phyloP scores from a whole-genome alignment of 2,888 invertebrate species.

The Cheilosia scutellata region DNA sequence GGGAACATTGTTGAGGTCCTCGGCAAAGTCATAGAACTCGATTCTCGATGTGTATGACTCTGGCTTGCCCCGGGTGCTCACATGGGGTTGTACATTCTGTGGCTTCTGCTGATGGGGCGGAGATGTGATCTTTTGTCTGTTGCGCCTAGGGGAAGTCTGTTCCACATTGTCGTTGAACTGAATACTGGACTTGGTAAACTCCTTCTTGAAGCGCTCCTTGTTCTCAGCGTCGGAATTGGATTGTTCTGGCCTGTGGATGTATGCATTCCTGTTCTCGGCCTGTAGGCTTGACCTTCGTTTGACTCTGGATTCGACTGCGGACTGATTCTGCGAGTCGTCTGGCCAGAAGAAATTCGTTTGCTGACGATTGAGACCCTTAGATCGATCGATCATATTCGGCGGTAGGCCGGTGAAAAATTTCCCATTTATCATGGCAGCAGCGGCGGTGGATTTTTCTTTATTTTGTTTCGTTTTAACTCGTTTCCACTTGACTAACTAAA shows the following conservation, averaged over 20 bases:
- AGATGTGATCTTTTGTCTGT: conserved; percentile 78
- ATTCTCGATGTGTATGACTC: conserved; percentile 82
- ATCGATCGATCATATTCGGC: conserved; percentile 82
- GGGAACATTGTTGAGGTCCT: conserved; percentile 80
- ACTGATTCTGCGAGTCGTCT: conserved; percentile 81
- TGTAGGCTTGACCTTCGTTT: conserved; percentile 80
- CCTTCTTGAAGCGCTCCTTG: conserved; percentile 82
- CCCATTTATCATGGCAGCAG: conserved; percentile 81
- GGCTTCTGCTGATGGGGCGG: conserved; percentile 65
- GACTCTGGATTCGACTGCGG: conserved; percentile 79
- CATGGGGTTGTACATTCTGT: conserved; percentile 74
- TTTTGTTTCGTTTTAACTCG: background rate
- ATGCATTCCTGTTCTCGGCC: conserved; percentile 66
- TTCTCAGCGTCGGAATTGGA: conserved; percentile 79
- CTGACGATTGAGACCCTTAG: conserved; percentile 80
- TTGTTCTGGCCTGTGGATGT: conserved; percentile 31
- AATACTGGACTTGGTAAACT: conserved; percentile 83
- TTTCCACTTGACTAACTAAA: conserved; percentile 8
- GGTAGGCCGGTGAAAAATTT: conserved; percentile 84
- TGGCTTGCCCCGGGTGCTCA: conserved; percentile 78
- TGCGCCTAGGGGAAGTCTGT: conserved; percentile 37
- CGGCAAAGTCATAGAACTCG: conserved; percentile 82
- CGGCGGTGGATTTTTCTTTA: background rate
- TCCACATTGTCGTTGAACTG: conserved; percentile 81
- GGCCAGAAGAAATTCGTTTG: conserved; percentile 84